Base-by-base conservation (phyloP, 2,113 vertebrate species). In the Psephotus haematonotus region DNA sequence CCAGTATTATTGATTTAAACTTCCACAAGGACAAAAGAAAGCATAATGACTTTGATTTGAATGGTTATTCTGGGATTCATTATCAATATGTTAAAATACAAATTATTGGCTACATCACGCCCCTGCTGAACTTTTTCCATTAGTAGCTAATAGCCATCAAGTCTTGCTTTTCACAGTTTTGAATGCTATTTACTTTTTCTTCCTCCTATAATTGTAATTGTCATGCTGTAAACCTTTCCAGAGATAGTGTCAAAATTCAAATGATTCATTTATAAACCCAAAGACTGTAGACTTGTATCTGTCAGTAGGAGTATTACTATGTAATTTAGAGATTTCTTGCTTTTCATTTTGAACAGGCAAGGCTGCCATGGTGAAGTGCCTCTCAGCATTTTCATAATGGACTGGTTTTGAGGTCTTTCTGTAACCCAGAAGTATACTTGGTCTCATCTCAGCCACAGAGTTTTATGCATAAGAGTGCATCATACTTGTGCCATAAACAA, bases 11-110 rank as follows among this genome's bases (percentile, higher is more conserved):
- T 95, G 95, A 97, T 97, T 97, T 93, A 93, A 95, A 96, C 96
- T 93, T 93, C 95, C 68, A 57, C 24, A 68, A 86, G 71, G 92
- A 94, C 16, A 83, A 95, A 97, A 89, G 18, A 79, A 78, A 96
- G 31, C 92, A 91, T 88, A 83, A 72, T 76, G 88, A 87, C 49
- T 95, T 95, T 95, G 16, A 14, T 97, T 96, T 95, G 84, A 93
- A 92, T 93, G 62, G 75, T 88, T 97, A 90, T 94, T 52, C 39
- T 97, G 89, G 37, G 47, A 70, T 70, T 70, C 37, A 96, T 97
- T 98, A 97, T 95, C 91, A 97, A 90, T 97, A 97, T 81, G 88
- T 92, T 95, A 96, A 97, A 97, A 97, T 88, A 97, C 33, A 97
- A 97, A 95, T 94, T 94, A 65, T 80, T 97, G 71, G 47, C 82